Evolutionary conservation across 2,888 invertebrate genomes (phyloP).

Genomic region (Acrobasis suavella): DNA sequence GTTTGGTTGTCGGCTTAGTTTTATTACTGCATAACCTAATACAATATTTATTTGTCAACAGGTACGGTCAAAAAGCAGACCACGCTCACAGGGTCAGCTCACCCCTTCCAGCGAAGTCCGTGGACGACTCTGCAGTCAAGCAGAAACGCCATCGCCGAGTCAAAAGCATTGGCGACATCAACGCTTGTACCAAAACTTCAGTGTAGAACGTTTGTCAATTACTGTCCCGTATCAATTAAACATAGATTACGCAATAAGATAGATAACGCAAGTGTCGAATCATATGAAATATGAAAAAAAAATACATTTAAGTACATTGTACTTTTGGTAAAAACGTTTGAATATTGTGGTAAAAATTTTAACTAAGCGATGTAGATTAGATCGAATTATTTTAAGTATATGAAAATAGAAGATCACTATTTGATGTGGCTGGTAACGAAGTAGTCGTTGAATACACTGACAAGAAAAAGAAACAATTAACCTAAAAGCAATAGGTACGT

Average conservation of each 20-base stretch:
- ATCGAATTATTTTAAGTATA: too few species aligned
- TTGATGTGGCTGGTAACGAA: background rate
- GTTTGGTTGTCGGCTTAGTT: too few species aligned
- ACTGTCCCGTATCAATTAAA: conserved; percentile 22
- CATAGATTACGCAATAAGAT: background rate
- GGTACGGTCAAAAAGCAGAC: conserved; percentile 72
- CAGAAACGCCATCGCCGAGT: conserved; percentile 85
- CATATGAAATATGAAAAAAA: background rate
- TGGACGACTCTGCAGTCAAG: conserved; percentile 68
- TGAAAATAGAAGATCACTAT: too few species aligned
- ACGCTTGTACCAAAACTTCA: conserved; percentile 78
- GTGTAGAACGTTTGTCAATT: conserved; percentile 47
- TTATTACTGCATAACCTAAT: too few species aligned
- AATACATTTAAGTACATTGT: background rate
- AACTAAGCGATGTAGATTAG: too few species aligned
- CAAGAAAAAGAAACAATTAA: too few species aligned
- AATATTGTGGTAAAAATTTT: too few species aligned
- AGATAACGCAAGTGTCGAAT: conserved; percentile 2
- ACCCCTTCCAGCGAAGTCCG: conserved; percentile 71
- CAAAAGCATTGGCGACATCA: conserved; percentile 89
- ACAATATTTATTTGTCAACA: conserved; percentile 35
- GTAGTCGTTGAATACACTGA: too few species aligned
- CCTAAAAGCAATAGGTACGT: too few species aligned
- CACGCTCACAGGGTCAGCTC: conserved; percentile 77
- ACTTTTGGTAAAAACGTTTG: too few species aligned